Evolutionary conservation across 2,797 vertebrate species (phyloP).

Genomic region (Danionella dracula): DNA sequence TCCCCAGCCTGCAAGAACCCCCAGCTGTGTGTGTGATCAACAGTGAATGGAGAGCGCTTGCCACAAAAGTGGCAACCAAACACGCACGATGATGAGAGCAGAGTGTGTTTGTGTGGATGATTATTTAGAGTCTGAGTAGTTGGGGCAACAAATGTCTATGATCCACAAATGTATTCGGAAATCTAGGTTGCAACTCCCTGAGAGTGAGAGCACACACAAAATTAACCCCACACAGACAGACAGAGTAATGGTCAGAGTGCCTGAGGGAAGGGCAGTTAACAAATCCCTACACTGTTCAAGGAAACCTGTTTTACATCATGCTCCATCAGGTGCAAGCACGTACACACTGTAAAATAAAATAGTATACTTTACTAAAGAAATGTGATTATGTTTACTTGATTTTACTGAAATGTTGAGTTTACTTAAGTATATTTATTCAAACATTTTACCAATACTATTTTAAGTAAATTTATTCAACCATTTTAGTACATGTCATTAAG

Average conservation of each 20-base stretch:
- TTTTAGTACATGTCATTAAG: no score
- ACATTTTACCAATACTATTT: no score
- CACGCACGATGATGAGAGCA: constrained; percentile 11
- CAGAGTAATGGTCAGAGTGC: constrained; percentile 21
- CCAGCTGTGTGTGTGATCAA: constrained; percentile 24
- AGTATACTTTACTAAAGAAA: no score
- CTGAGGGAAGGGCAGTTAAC: not conserved
- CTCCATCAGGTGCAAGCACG: constrained; percentile 32
- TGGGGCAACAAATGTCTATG: constrained; percentile 10
- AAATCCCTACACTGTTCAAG: not conserved
- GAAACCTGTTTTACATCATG: not conserved
- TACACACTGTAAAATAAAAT: constrained; percentile 12
- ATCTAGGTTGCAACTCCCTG: constrained; percentile 3
- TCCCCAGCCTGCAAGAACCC: constrained; percentile 44
- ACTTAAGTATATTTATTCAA: no score
- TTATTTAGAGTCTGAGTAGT: constrained; percentile 12
- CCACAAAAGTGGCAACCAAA: constrained; percentile 27
- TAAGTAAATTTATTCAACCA: no score
- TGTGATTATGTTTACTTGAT: no score
- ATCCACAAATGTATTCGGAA: constrained; percentile 11
- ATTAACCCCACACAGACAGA: constrained; percentile 38
- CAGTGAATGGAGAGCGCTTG: constrained; percentile 27
- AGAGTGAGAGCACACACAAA: constrained; percentile 31
- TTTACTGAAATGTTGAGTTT: no score
- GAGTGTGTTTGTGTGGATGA: constrained; percentile 17